A percentile compares a stretch with the other conserved stretches of the same genome.
These are phyloP conservation scores for Miltochrista miniata DNA, from an alignment of 2,888 invertebrate genomes.

Conservation along the genomic window DNA sequence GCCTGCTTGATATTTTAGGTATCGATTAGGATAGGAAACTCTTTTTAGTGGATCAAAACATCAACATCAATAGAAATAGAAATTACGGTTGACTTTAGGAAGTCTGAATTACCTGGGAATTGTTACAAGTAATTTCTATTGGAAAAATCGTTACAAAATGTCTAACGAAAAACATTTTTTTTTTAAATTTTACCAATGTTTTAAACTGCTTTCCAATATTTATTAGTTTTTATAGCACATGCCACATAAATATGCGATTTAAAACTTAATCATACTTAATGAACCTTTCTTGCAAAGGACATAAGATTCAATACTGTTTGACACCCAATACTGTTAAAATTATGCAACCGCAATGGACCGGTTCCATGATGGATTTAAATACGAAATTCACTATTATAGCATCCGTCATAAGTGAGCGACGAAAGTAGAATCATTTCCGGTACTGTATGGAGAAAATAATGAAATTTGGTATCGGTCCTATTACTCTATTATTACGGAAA, in stretches of 20 bases:
- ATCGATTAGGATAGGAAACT: too few relatives aligned
- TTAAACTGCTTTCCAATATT: conserved; percentile 26
- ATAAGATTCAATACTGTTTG: conserved; percentile 13
- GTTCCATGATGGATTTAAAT: conserved; percentile 39
- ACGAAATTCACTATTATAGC: conserved; percentile 35
- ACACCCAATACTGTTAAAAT: background rate
- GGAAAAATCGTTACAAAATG: background rate
- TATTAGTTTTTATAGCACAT: conserved; percentile 12
- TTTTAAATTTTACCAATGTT: conserved; percentile 19
- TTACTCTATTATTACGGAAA: conserved; percentile 31
- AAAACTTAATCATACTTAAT: background rate
- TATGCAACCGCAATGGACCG: conserved; percentile 30
- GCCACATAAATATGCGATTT: background rate
- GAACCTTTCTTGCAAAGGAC: background rate
- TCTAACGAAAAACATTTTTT: conserved; percentile 3
- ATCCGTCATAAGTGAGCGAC: conserved; percentile 34
- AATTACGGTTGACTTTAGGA: too few relatives aligned
- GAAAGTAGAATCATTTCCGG: conserved; percentile 48
- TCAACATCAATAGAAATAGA: too few relatives aligned
- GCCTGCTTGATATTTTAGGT: too few relatives aligned
- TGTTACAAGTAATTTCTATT: too few relatives aligned
- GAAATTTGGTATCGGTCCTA: conserved; percentile 36
- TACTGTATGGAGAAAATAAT: conserved; percentile 40
- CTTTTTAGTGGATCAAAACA: too few relatives aligned
- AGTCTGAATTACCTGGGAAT: too few relatives aligned